phyloP scores from a whole-genome alignment of 2,888 invertebrate species.

The Chymomyza amoena region DNA sequence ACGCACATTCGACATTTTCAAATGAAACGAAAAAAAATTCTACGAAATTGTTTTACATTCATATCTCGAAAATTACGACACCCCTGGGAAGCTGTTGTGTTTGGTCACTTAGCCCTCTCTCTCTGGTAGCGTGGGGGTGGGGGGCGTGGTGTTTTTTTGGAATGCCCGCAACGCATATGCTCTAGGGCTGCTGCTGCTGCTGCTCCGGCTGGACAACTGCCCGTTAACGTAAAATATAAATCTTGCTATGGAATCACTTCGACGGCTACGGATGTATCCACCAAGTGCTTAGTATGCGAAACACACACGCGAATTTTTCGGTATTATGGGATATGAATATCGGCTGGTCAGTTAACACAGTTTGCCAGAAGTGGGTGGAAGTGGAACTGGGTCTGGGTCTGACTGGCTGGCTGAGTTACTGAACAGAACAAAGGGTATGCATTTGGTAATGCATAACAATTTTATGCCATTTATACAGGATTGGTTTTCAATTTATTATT shows the following conservation, averaged over 20 bases:
- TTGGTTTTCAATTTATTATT: slow-evolving; percentile 58
- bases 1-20: slow-evolving; percentile 54
- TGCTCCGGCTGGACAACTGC: slow-evolving; percentile 20
- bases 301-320: slow-evolving; percentile 43
- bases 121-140: no score
- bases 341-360: background rate
- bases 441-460: slow-evolving; percentile 33
- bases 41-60: slow-evolving; percentile 78
- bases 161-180: background rate
- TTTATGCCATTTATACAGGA: slow-evolving; percentile 48
- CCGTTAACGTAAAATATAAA: slow-evolving; percentile 53
- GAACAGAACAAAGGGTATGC: background rate
- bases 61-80: slow-evolving; percentile 78
- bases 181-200: background rate
- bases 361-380: background rate
- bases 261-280: background rate
- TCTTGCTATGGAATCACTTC: slow-evolving; percentile 42
- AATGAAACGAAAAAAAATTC: slow-evolving; percentile 23
- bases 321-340: slow-evolving; percentile 50
- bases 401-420: background rate
- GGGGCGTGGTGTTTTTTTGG: no score
- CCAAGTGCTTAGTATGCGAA: slow-evolving; percentile 53
- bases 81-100: slow-evolving; percentile 71
- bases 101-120: slow-evolving; percentile 55
- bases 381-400: no score